Evolutionary conservation across 2,113 vertebrate genomes (phyloP).

Genomic region (Trochalopteron elliotii): DNA sequence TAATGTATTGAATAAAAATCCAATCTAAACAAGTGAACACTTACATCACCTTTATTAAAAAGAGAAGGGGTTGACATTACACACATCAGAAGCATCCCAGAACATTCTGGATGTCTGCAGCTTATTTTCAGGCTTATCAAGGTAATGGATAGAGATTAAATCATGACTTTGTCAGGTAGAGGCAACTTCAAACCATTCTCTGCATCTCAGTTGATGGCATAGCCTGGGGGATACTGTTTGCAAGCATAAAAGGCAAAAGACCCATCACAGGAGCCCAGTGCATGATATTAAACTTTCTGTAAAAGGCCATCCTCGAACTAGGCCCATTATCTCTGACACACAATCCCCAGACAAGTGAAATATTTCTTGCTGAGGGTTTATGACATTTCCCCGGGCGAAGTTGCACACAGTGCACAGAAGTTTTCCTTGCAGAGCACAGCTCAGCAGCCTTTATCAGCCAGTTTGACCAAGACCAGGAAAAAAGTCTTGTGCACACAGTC

Average conservation of each 20-base stretch:
- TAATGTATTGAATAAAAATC: neutral
- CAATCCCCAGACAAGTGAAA: slow-evolving; percentile 39
- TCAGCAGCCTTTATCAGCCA: neutral
- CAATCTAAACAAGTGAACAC: neutral
- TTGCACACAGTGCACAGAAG: neutral
- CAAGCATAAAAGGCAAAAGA: slow-evolving; percentile 14
- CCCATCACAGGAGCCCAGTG: neutral
- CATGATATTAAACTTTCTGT: slow-evolving; percentile 46
- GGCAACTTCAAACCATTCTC: neutral
- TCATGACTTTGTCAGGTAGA: neutral
- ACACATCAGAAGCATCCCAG: neutral
- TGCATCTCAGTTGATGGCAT: neutral
- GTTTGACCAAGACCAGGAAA: neutral
- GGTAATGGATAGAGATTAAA: neutral
- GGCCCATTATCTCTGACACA: slow-evolving; percentile 37
- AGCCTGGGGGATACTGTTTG: slow-evolving; percentile 20
- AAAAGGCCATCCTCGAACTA: slow-evolving; percentile 57
- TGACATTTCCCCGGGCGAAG: slow-evolving; percentile 22
- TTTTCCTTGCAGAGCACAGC: neutral
- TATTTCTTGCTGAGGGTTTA: slow-evolving; percentile 40
- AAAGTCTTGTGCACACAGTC: neutral
- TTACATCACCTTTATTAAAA: neutral
- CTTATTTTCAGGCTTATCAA: neutral
- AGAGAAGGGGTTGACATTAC: neutral
- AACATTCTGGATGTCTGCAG: neutral